Percentiles rank a stretch among this genome's conserved stretches.
These are phyloP conservation scores for Pediacus dermestoides DNA, from an alignment of 2,888 invertebrate genomes.

Conservation along the genomic window DNA sequence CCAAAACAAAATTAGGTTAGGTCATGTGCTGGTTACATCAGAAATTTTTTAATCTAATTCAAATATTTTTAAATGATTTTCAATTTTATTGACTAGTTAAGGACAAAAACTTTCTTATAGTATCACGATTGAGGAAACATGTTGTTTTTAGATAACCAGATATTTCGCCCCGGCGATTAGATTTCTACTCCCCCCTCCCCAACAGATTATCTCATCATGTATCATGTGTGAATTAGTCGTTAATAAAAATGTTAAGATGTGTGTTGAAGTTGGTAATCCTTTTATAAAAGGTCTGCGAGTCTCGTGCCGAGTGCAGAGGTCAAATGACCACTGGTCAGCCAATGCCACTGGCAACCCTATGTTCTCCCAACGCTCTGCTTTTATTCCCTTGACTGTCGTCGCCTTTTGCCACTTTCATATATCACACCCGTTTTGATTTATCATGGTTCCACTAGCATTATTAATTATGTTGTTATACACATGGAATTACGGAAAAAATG, in stretches of 20 bases:
- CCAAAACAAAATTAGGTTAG: too few relatives aligned
- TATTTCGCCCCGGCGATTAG: background rate
- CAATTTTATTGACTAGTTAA: too few relatives aligned
- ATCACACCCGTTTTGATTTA: conserved; percentile 21
- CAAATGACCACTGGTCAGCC: conserved; percentile 41
- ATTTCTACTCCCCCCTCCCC: background rate
- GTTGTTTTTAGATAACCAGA: too few relatives aligned
- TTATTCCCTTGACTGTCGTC: conserved; percentile 25
- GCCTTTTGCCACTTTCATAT: conserved; percentile 29
- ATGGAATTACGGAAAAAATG: too few relatives aligned
- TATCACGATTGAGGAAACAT: too few relatives aligned
- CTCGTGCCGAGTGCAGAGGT: conserved; percentile 43
- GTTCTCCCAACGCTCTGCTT: conserved; percentile 11
- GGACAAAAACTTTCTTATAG: too few relatives aligned
- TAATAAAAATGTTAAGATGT: conserved; percentile 25
- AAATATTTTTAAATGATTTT: too few relatives aligned
- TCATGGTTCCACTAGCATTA: conserved; percentile 3
- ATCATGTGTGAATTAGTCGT: conserved; percentile 13
- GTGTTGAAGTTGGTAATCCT: conserved; percentile 37
- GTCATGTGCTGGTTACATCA: too few relatives aligned
- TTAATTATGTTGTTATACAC: conserved; percentile 3
- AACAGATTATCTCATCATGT: too few relatives aligned
- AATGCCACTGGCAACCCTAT: conserved; percentile 19
- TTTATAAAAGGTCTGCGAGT: conserved; percentile 40
- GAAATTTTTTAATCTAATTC: too few relatives aligned